Base-by-base conservation (phyloP, 2,797 vertebrate genomes). In the Eulemur rubriventer region DNA sequence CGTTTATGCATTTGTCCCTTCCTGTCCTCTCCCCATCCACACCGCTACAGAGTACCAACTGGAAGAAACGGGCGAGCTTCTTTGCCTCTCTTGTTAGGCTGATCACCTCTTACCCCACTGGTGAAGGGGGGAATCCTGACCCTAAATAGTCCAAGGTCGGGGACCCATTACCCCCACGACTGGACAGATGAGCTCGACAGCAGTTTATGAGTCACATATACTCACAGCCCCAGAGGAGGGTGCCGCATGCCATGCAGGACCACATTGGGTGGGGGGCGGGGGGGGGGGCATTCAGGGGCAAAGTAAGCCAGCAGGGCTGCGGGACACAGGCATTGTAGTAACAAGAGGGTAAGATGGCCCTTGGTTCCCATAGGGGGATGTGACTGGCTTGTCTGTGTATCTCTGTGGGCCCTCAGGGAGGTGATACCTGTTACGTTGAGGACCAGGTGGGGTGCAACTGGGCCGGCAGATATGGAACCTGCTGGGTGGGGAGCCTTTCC, bases 201-300 rank as follows among this genome's bases (percentile, higher is more conserved):
- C 35, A 30, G 20, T 35, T 70, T 35, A 38, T 8, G 9, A 38
- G 61, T 24, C 82, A 22, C 93, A 89, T 2, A 22, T 1, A 65
- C 50, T 59, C 89, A 81, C 8, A 1, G 17, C n/a, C 26, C 16
- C 9, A 20, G n/a, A 26, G 50, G 22, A 52, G 17, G 33, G 41
- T 2, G 20, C 30, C 0, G 0, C 57, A 30, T 0, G 26, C 13
- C 52, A 86, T 3, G 30, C 13, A 26, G 18, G 33, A 28, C 67
- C 72, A 57, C 22, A 9, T 13, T 24, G 52, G 24, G 2, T 41
- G 5, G 38, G 38, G 38, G 38, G 38, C 4, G 38, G 38, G 38
- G 38, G 38, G 4, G 41, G 41, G 41, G 41, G 9, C 4, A 1
- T 46, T 20, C 24, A 3, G 30, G n/a, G 35, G 3, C 48, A 85